Percentiles rank a stretch among this genome's conserved stretches.
Conservation (phyloP, 1,140 invertebrate genomes). For the Agraylea sexmaculata region DNA sequence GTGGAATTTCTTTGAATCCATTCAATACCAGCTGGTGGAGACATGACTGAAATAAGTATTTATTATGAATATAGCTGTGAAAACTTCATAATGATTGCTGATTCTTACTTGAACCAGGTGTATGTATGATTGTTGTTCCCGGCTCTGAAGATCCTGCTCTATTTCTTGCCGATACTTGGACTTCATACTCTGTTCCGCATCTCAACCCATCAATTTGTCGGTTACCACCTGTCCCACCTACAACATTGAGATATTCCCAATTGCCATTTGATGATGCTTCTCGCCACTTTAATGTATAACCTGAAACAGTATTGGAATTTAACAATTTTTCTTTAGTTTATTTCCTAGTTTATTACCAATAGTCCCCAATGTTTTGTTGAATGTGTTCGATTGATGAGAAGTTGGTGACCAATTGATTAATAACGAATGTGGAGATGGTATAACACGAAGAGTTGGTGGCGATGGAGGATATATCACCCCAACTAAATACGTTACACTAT, state of each 20-base stretch:
- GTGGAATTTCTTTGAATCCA: constrained; percentile 39
- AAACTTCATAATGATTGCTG: neutral
- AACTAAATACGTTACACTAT: constrained; percentile 67
- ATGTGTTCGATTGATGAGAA: constrained; percentile 3
- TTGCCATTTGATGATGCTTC: constrained; percentile 2
- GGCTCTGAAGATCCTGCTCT: constrained; percentile 16
- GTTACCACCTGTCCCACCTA: constrained; percentile 8
- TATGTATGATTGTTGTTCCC: constrained; percentile 9
- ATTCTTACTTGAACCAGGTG: constrained; percentile 16
- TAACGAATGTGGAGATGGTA: constrained; percentile 52
- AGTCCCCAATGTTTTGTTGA: neutral
- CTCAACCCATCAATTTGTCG: constrained; percentile 11
- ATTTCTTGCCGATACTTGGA: constrained; percentile 9
- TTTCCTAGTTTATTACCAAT: neutral
- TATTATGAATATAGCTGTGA: neutral
- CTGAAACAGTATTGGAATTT: constrained; percentile 3
- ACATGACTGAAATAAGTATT: constrained; percentile 26
- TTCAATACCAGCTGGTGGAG: constrained; percentile 33
- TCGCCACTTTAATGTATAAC: constrained; percentile 17
- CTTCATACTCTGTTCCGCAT: constrained; percentile 18
- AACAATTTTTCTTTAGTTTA: neutral
- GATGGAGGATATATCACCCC: constrained; percentile 62
- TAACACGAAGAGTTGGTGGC: constrained; percentile 48
- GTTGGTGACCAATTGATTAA: constrained; percentile 49
- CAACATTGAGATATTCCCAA: constrained; percentile 14